Base-by-base conservation (phyloP, 2,797 vertebrate species). In the Acrossocheilus wenchowensis region DNA sequence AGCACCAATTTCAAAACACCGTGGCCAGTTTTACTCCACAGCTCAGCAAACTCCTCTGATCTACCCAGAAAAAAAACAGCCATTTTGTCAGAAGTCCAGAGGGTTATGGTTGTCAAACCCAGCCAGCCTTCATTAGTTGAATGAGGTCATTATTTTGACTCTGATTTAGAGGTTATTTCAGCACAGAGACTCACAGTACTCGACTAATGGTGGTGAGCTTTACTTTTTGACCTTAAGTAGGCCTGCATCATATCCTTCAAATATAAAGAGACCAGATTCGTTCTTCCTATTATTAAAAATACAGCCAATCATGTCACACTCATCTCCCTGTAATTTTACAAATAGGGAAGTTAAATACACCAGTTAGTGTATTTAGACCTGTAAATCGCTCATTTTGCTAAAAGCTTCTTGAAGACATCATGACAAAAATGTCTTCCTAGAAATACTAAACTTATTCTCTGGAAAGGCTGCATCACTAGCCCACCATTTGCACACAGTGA, bases 131-230 rank as follows among this genome's bases (percentile, higher is more conserved):
- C 87, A 91, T 90, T 90, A 90, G 93, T 90, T 90, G 93, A 94
- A 94, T 91, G 90, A 94, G 93, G 93, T 94, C 93, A 92, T 94
- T 93, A 92, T 91, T 90, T 88, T 90, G 64, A 84, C 84, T 88
- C 81, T 85, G 90, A 90, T 89, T 89, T 88, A 85, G 68, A 78
- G 62, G 83, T 87, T 81, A 86, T 86, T 89, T 88, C 64, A 84
- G 81, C 57, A 48, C 50, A 73, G 30, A 84, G 69, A 83, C 80
- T 72, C 78, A 79, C 78, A 64, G 87, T 57, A 81, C 85, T 73
- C 81, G 74, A 81, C 74, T 86, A 88, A 86, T 75, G 45, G 84
- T 34, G 48, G 84, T 71, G 48, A 66, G 41, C 43, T 64, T 84
- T 78, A 66, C 60, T 78, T 54, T 78, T 68, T 39, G 50, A 68